Evolutionary conservation across 2,113 vertebrate genomes (phyloP).

Genomic region (Cheirogaleus medius): DNA sequence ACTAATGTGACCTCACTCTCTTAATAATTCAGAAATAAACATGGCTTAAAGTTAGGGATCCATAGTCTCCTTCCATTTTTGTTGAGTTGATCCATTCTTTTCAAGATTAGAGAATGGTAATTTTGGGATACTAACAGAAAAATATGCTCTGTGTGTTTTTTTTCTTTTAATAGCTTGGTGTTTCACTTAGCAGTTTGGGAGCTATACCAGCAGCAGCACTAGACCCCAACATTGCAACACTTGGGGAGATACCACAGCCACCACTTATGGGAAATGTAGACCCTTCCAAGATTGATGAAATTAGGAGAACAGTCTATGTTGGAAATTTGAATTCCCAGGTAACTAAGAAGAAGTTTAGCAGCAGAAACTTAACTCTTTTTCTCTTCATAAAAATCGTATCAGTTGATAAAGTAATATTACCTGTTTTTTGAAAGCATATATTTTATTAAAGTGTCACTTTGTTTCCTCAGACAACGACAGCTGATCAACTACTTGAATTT

Average conservation of each 20-base stretch:
- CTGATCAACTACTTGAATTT: conserved; percentile 96
- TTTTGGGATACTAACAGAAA: conserved; percentile 11
- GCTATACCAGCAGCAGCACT: conserved; percentile 87
- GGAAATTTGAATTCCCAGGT: conserved; percentile 99
- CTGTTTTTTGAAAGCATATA: not conserved
- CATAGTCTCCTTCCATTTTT: not conserved
- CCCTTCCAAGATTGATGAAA: conserved; percentile 96
- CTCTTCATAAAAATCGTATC: not conserved
- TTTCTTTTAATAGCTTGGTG: conserved; percentile 84
- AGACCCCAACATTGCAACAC: conserved; percentile 86
- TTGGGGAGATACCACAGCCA: conserved; percentile 88
- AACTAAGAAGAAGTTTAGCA: conserved; percentile 55
- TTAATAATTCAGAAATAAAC: conserved; percentile 16
- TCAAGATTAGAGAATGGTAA: not conserved
- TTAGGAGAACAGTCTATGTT: conserved; percentile 96
- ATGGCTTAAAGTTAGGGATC: not conserved
- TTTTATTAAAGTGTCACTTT: conserved; percentile 52
- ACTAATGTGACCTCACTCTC: not conserved
- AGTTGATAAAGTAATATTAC: not conserved
- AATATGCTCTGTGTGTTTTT: not conserved
- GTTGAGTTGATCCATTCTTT: not conserved
- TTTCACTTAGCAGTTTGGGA: conserved; percentile 91
- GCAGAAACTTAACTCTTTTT: not conserved
- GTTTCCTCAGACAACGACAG: conserved; percentile 91
- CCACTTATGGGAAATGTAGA: conserved; percentile 97